Conservation (phyloP, 2,888 invertebrate species). For the Sesia apiformis region DNA sequence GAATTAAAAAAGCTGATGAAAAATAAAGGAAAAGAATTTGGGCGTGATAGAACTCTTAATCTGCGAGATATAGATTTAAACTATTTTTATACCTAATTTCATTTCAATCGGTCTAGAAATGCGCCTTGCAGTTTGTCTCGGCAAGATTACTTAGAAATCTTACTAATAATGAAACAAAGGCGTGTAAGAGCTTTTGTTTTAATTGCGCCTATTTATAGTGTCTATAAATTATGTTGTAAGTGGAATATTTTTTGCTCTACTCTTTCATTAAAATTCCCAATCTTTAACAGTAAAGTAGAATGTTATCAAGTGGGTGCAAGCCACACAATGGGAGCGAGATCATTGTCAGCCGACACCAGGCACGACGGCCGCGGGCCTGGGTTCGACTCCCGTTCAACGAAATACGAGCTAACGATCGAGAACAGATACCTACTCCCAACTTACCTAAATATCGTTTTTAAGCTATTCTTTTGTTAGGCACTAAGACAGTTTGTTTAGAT, state of each 20-base stretch:
- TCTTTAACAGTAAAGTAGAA: slow-evolving; percentile 40
- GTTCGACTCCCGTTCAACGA: slow-evolving; percentile 58
- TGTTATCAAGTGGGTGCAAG: slow-evolving; percentile 47
- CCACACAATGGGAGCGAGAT: slow-evolving; percentile 62
- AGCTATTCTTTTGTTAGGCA: slow-evolving; percentile 17
- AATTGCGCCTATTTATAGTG: neutral
- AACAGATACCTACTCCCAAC: slow-evolving; percentile 10
- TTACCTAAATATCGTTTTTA: slow-evolving; percentile 40
- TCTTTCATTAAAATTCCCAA: slow-evolving; percentile 43
- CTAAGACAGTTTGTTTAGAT: too few relatives aligned
- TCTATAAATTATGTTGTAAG: neutral
- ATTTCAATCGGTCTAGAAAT: too few relatives aligned
- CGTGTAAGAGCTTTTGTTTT: too few relatives aligned
- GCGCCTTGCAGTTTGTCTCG: too few relatives aligned
- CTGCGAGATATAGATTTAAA: too few relatives aligned
- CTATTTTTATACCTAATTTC: too few relatives aligned
- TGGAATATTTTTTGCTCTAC: neutral
- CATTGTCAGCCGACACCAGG: slow-evolving; percentile 41
- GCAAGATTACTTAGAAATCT: too few relatives aligned
- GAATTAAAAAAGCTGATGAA: too few relatives aligned
- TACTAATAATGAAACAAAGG: too few relatives aligned
- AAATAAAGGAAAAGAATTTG: too few relatives aligned
- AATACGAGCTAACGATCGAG: slow-evolving; percentile 60
- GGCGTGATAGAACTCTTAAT: too few relatives aligned
- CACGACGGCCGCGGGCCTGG: slow-evolving; percentile 44